A percentile compares a stretch with the other conserved stretches of the same genome.
Conservation (phyloP, 2,797 vertebrate species). For the Myiothlypis chrysogaster region DNA sequence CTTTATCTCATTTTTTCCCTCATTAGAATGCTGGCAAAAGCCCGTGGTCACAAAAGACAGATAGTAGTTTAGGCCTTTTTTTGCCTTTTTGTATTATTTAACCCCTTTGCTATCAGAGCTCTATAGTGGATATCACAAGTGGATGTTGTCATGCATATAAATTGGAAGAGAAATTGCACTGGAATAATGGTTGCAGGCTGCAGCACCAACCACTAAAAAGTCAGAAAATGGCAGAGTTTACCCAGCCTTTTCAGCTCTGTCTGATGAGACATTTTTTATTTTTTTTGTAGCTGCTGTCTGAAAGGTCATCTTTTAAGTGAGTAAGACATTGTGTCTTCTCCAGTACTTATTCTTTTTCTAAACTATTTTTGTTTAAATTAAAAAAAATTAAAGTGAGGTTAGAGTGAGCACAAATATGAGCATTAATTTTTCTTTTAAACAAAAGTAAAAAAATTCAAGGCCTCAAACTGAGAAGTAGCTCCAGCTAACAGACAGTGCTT, state of each 20-base stretch:
- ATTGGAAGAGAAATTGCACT: background rate
- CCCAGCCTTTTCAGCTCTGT: background rate
- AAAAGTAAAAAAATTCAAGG: background rate
- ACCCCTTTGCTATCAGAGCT: background rate
- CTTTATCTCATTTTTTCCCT: conserved; percentile 26
- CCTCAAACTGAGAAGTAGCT: background rate
- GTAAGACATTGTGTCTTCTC: background rate
- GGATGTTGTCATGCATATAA: background rate
- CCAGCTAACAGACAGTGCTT: background rate
- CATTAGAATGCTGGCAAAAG: conserved; percentile 24
- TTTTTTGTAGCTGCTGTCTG: background rate
- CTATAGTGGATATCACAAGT: background rate
- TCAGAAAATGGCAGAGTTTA: background rate
- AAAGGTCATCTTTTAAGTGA: background rate
- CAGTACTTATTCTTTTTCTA: background rate
- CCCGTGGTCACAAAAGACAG: background rate
- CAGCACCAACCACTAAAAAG: background rate
- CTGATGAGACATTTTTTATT: background rate
- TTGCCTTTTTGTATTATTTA: conserved; percentile 13
- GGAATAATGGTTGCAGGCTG: background rate
- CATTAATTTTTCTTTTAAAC: background rate
- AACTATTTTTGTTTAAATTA: background rate
- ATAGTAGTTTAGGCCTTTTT: background rate
- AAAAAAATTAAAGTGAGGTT: background rate
- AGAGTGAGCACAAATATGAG: background rate